phyloP scores from a whole-genome alignment of 2,113 vertebrate genomes.

The Ibidorhyncha struthersii region DNA sequence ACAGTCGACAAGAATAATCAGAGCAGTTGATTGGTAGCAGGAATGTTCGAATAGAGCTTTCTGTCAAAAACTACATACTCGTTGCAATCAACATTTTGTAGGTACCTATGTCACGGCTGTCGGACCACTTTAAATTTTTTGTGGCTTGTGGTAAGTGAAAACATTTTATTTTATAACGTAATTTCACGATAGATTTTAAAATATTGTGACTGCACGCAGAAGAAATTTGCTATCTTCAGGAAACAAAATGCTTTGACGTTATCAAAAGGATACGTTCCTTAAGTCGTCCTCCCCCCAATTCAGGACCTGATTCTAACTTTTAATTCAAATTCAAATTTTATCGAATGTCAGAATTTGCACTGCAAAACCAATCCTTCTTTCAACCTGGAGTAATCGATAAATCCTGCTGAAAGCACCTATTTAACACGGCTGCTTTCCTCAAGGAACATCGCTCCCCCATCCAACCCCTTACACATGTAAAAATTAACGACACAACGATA shows the following conservation, averaged over 20 bases:
- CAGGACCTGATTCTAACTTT: not conserved
- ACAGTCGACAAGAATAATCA: rapidly evolving
- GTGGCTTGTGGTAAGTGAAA: not conserved
- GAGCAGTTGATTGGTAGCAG: rapidly evolving
- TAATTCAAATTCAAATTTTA: not conserved
- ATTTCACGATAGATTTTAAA: not conserved
- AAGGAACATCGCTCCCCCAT: not conserved
- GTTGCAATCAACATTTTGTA: rapidly evolving
- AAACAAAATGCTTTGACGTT: not conserved
- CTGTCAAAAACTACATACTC: not conserved
- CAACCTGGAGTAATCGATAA: not conserved
- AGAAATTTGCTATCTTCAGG: not conserved
- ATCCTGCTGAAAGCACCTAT: not conserved
- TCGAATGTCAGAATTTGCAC: not conserved
- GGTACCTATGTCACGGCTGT: rapidly evolving
- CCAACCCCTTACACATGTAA: not conserved
- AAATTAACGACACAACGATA: not conserved
- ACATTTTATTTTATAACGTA: not conserved
- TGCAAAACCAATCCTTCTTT: not conserved
- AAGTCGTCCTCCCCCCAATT: not conserved
- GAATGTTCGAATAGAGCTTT: not conserved
- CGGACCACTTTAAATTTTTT: rapidly evolving
- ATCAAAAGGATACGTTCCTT: rapidly evolving
- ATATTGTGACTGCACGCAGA: not conserved
- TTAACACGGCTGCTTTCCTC: not conserved